A percentile compares a stretch with the other conserved stretches of the same genome.
These are phyloP conservation scores for Eubasilissa regina DNA, from an alignment of 1,140 invertebrate genomes.

Conservation along the genomic window DNA sequence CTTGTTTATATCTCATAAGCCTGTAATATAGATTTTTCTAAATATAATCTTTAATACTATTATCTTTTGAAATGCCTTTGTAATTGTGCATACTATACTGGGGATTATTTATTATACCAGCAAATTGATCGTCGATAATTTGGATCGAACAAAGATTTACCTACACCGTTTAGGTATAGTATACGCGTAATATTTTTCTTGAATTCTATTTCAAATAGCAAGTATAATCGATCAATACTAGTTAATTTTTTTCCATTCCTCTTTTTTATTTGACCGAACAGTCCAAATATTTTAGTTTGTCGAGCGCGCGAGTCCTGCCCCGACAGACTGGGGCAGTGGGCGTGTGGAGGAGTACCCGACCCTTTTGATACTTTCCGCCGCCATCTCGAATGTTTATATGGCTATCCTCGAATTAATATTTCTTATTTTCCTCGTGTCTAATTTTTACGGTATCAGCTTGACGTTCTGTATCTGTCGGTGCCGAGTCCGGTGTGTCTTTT, in stretches of 20 bases:
- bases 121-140: no score
- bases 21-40: neutral
- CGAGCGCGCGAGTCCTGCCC: neutral
- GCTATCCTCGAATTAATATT: conserved; percentile 29
- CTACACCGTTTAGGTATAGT: no score
- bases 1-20: neutral
- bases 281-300: no score
- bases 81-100: neutral
- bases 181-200: no score
- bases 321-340: neutral
- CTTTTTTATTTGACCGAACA: no score
- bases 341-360: conserved; percentile 11
- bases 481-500: neutral
- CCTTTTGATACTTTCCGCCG: conserved; percentile 24
- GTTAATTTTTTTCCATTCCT: no score
- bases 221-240: no score
- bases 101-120: no score
- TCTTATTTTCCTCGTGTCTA: conserved; percentile 3
- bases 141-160: no score
- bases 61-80: neutral
- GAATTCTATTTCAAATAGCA: no score
- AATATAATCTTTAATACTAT: neutral
- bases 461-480: conserved; percentile 8
- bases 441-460: conserved; percentile 22
- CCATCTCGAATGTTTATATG: conserved; percentile 33